Evolutionary conservation across 2,113 vertebrate species (phyloP).

Genomic region (Emydocephalus ijimae): DNA sequence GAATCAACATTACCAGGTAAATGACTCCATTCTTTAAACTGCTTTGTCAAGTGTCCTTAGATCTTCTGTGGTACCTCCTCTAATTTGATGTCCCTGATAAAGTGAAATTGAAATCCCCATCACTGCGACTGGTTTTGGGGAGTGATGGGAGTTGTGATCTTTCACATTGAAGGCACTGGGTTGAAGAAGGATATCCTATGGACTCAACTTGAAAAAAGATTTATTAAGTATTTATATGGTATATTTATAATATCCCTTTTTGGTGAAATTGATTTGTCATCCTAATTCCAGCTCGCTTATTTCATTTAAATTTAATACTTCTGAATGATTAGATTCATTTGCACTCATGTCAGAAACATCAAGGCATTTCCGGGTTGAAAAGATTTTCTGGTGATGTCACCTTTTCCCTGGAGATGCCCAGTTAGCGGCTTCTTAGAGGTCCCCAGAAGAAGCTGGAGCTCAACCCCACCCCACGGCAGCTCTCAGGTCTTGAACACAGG

Average conservation of each 20-base stretch:
- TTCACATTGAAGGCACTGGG: not conserved
- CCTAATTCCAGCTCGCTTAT: not conserved
- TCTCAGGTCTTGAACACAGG: too few species aligned
- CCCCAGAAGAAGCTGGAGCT: too few species aligned
- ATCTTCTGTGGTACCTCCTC: too few species aligned
- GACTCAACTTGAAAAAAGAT: not conserved
- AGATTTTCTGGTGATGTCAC: too few species aligned
- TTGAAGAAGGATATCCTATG: not conserved
- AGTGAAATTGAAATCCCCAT: not conserved
- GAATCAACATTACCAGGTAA: slow-evolving; percentile 96
- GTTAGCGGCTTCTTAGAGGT: too few species aligned
- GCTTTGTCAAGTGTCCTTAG: not conserved
- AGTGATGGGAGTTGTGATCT: not conserved
- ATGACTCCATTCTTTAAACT: not conserved
- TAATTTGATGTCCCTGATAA: not conserved
- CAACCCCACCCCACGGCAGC: too few species aligned
- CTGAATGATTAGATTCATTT: not conserved
- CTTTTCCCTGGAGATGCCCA: too few species aligned
- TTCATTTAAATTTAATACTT: not conserved
- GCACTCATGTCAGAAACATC: too few species aligned
- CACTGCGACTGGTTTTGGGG: not conserved
- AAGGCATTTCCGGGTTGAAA: too few species aligned
- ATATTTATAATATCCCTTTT: not conserved
- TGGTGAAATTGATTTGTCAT: not conserved
- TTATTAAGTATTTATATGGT: not conserved